phyloP scores from a whole-genome alignment of 2,888 invertebrate species.

The Aphrophora alni region DNA sequence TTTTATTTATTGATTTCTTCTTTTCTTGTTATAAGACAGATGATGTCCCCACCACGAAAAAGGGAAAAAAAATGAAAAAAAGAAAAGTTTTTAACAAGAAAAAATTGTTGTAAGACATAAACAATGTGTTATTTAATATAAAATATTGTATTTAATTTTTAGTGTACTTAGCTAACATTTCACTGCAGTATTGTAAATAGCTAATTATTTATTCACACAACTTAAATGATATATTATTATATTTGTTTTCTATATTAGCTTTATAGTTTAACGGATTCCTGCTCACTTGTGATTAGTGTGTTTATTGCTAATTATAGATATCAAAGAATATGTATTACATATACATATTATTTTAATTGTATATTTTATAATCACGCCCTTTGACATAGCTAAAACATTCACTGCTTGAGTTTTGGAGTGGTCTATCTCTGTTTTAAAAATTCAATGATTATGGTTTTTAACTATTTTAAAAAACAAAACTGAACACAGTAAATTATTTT shows the following conservation, averaged over 20 bases:
- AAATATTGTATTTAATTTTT: slow-evolving; percentile 24
- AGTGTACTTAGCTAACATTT: slow-evolving; percentile 26
- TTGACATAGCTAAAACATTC: background rate
- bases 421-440: background rate
- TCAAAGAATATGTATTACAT: slow-evolving; percentile 27
- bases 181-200: slow-evolving; percentile 31
- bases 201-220: slow-evolving; percentile 37
- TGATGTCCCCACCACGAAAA: background rate
- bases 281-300: slow-evolving; percentile 35
- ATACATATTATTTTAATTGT: slow-evolving; percentile 35
- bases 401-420: background rate
- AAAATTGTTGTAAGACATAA: background rate
- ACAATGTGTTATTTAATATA: slow-evolving; percentile 23
- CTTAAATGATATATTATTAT: slow-evolving; percentile 31
- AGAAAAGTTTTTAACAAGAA: background rate
- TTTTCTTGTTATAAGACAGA: background rate
- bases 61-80: too few relatives aligned
- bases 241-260: slow-evolving; percentile 28
- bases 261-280: slow-evolving; percentile 28
- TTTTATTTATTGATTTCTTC: background rate
- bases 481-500: too few relatives aligned
- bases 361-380: slow-evolving; percentile 30
- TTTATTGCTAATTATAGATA: slow-evolving; percentile 31
- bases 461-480: too few relatives aligned
- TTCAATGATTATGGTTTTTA: too few relatives aligned